Evolutionary conservation across 2,113 vertebrate species (phyloP), one percentile per base, ranked within the genome.

Genomic region (Hippocampus mohnikei): DNA sequence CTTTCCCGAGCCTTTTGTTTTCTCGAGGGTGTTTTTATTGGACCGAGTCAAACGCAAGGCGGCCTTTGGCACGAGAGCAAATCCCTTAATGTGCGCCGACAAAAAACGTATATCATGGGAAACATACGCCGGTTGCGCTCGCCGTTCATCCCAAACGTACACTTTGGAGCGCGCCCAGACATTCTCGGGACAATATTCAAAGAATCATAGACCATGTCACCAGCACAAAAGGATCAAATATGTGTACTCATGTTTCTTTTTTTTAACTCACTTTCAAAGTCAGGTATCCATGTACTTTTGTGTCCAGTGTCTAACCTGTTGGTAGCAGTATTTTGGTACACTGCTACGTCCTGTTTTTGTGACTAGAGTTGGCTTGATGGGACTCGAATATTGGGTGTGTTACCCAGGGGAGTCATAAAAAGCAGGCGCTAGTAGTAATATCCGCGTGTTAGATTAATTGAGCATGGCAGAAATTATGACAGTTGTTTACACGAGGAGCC

Each of bases 391-490:
- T 44, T 48, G 15, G 1, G 21, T 74, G 72, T 76, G 71, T 25
- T 67, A 82, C 71, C 72, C 74, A 68, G 23, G 70, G 71, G 66
- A 71, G 85, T 75, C 62, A 20, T 81, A 6, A 80, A 80, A 79
- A 60, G 74, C 80, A 75, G 67, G 77, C 80, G 89, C 89, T 91
- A 88, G 90, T 89, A 91, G 86, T 87, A 88, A 85, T 37, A 6
- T 37, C 33, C 5, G 5, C 81, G 84, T 81, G 85, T 85, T 87
- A 90, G 84, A 89, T 91, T 91, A 90, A 91, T 91, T 91, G 89
- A 90, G 85, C 89, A 80, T 90, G 91, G 89, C 91, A 92, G 90
- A 90, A 37, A 89, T 91, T 88, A 91, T 91, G 91, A 91, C 90
- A 90, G 89, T 84, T 92, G 91, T 93, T 93, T 93, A 93, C 90